Percentiles rank a stretch among this genome's conserved stretches.
These are phyloP conservation scores for Drosophila grimshawi DNA, from an alignment of 1,140 invertebrate species.

Conservation along the genomic window DNA sequence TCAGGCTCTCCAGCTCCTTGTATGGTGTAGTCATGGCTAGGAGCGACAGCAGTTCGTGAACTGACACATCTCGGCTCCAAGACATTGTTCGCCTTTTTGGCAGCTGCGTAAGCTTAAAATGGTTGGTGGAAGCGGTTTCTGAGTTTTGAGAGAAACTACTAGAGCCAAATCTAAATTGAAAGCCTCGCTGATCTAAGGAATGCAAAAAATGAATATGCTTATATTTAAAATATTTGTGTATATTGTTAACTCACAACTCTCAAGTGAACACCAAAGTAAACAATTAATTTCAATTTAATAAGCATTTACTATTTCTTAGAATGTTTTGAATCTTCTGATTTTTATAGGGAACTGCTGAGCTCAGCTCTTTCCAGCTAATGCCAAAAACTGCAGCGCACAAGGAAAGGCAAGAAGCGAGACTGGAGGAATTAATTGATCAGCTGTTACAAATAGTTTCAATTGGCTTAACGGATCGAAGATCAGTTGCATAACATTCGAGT, in stretches of 20 bases:
- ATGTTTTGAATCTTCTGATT: too few relatives aligned
- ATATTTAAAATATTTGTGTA: too few relatives aligned
- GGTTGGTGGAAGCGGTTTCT: background rate
- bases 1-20: slow-evolving; percentile 17
- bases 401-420: background rate
- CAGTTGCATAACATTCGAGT: background rate
- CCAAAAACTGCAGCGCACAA: background rate
- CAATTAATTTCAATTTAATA: background rate
- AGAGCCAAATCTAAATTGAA: background rate
- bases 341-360: background rate
- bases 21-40: slow-evolving; percentile 25
- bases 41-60: slow-evolving; percentile 8
- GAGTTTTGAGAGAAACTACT: background rate
- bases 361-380: slow-evolving; percentile 18
- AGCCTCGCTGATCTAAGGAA: background rate
- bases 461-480: background rate
- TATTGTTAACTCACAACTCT: too few relatives aligned
- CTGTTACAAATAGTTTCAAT: background rate
- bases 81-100: background rate
- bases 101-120: background rate
- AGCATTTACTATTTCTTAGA: background rate
- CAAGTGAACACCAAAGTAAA: background rate
- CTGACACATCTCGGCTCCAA: background rate
- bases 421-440: background rate
- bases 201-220: background rate